A percentile compares a stretch with the other conserved stretches of the same genome.
Evolutionary conservation across 2,113 vertebrate genomes (phyloP).

Genomic region (Cromileptes altivelis): DNA sequence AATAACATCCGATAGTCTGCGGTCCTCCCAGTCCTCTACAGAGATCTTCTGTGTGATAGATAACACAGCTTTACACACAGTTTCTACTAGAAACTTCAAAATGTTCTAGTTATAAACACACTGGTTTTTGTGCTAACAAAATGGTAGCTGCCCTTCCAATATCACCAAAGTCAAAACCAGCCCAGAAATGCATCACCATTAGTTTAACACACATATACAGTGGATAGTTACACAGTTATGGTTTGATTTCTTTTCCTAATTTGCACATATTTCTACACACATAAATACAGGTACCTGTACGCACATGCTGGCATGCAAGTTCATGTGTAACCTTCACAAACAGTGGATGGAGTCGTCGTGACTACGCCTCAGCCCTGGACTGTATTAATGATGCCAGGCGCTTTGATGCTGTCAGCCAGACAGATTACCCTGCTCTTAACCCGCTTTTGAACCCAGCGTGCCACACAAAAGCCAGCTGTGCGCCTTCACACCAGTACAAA

Average conservation of each 20-base stretch:
- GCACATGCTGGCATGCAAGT: constrained; percentile 27
- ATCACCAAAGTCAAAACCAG: background rate
- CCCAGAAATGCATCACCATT: background rate
- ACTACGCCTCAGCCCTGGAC: constrained; percentile 47
- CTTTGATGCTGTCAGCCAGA: constrained; percentile 79
- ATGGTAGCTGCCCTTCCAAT: background rate
- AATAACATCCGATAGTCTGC: background rate
- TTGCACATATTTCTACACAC: background rate
- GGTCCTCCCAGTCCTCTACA: background rate
- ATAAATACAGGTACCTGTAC: constrained; percentile 14
- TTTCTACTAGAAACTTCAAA: background rate
- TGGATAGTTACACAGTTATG: background rate
- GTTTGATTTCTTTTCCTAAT: background rate
- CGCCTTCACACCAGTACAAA: constrained; percentile 67
- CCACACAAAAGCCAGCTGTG: constrained; percentile 65
- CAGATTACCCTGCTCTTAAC: constrained; percentile 71
- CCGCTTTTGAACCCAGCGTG: constrained; percentile 69
- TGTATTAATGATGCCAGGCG: constrained; percentile 59
- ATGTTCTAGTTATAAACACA: background rate
- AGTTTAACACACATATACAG: background rate
- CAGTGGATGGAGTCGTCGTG: constrained; percentile 47
- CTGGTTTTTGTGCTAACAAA: background rate
- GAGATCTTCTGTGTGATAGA: background rate
- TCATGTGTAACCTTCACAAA: constrained; percentile 66
- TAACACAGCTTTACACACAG: background rate